Percentiles rank a stretch among this genome's conserved stretches.
Evolutionary conservation across 2,888 invertebrate species (phyloP).

Genomic region (Tineola bisselliella): DNA sequence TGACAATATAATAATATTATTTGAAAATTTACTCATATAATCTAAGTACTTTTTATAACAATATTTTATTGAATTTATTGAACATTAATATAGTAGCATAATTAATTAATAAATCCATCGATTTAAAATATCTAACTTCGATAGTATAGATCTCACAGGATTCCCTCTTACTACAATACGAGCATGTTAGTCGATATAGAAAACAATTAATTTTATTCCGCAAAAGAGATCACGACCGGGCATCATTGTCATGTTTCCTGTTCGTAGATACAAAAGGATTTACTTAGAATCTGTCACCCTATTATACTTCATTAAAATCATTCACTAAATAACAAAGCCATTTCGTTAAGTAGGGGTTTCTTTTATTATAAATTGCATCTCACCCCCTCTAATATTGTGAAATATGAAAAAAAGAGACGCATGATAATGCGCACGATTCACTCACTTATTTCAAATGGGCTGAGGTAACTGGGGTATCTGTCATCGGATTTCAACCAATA

Average conservation of each 20-base stretch:
- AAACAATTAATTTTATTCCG: not conserved
- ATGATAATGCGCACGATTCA: slow-evolving; percentile 25
- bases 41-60: no score
- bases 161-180: no score
- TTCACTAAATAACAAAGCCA: slow-evolving; percentile 49
- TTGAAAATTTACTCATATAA: no score
- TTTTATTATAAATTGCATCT: slow-evolving; percentile 20
- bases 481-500: slow-evolving; percentile 61
- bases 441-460: slow-evolving; percentile 40
- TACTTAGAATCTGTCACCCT: slow-evolving; percentile 28
- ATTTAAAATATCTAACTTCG: no score
- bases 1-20: no score
- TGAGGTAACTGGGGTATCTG: slow-evolving; percentile 36
- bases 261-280: slow-evolving; percentile 6
- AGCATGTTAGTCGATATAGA: no score
- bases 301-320: slow-evolving; percentile 58
- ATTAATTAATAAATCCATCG: no score
- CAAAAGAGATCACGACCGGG: not conserved
- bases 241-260: not conserved
- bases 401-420: slow-evolving; percentile 20
- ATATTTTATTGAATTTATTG: no score
- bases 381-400: not conserved
- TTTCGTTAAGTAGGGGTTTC: slow-evolving; percentile 54
- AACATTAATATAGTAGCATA: no score
- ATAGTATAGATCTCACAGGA: no score